These are phyloP conservation scores for Elmis aenea DNA, from an alignment of 2,888 invertebrate genomes.

Conservation along the genomic window DNA sequence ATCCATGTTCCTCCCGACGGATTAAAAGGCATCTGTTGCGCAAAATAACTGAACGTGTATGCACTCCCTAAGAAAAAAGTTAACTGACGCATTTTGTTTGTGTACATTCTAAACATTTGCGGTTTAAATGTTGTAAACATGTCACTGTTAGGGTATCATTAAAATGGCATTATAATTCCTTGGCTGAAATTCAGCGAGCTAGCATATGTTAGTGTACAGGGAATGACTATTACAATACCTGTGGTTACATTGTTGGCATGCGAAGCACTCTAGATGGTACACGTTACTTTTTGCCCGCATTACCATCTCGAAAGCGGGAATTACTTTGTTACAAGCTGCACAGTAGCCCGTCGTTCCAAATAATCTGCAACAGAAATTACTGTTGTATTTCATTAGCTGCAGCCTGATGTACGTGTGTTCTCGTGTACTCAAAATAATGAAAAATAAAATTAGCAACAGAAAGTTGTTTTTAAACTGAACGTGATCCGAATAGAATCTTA, in stretches of 20 bases:
- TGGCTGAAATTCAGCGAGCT: constrained; percentile 23
- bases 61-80: no score
- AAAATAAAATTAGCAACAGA: no score
- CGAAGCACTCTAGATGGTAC: constrained; percentile 91
- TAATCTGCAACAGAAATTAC: constrained; percentile 62
- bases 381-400: no score
- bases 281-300: constrained; percentile 91
- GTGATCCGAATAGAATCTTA: constrained; percentile 30
- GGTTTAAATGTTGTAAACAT: constrained; percentile 13
- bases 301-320: constrained; percentile 93
- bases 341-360: constrained; percentile 88
- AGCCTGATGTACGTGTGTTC: background rate
- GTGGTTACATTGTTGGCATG: constrained; percentile 92
- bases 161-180: constrained; percentile 28
- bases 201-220: constrained; percentile 16
- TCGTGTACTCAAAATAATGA: background rate
- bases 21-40: no score
- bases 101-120: constrained; percentile 12
- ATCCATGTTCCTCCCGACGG: no score
- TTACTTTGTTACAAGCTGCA: constrained; percentile 87
- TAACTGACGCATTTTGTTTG: no score
- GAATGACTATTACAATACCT: constrained; percentile 55
- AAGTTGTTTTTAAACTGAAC: no score
- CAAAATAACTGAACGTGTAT: no score
- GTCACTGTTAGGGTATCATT: constrained; percentile 21